These are phyloP conservation scores for Coelopa pilipes DNA, from an alignment of 2,888 invertebrate genomes.

Conservation along the genomic window DNA sequence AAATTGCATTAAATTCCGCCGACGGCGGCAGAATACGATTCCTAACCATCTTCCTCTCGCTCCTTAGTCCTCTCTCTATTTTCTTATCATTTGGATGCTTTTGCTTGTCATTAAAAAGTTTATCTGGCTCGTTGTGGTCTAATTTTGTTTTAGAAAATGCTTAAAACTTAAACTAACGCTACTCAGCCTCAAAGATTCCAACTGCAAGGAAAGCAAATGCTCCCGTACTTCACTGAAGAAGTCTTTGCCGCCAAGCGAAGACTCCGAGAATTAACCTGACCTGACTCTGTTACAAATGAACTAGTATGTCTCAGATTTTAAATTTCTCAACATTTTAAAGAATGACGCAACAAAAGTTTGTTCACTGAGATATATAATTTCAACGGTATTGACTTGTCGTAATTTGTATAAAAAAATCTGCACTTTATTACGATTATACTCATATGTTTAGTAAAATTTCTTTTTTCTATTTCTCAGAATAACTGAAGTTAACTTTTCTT, in stretches of 20 bases:
- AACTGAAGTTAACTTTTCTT: neutral
- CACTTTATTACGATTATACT: too few species aligned
- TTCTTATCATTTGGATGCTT: neutral
- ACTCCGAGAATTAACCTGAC: neutral
- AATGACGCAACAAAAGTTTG: neutral
- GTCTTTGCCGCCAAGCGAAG: neutral
- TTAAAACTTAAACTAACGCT: neutral
- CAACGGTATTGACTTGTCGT: neutral
- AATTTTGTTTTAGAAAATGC: neutral
- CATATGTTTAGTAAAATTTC: conserved; percentile 15
- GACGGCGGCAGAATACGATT: too few species aligned
- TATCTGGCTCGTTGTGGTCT: neutral
- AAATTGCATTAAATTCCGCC: too few species aligned
- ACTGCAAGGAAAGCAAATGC: conserved; percentile 11
- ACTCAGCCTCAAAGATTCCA: conserved; percentile 27
- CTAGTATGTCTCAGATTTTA: neutral
- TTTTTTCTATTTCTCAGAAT: conserved; percentile 6
- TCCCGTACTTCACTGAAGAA: neutral
- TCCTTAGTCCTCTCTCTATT: neutral
- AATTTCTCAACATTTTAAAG: neutral
- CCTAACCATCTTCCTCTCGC: too few species aligned
- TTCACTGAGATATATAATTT: neutral
- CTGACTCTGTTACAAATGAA: neutral
- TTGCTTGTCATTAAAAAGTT: conserved; percentile 1
- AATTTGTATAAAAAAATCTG: neutral